Percentiles rank a stretch among this genome's conserved stretches.
These are phyloP conservation scores for Elysia crispata DNA, from an alignment of 2,888 invertebrate genomes.

Conservation along the genomic window DNA sequence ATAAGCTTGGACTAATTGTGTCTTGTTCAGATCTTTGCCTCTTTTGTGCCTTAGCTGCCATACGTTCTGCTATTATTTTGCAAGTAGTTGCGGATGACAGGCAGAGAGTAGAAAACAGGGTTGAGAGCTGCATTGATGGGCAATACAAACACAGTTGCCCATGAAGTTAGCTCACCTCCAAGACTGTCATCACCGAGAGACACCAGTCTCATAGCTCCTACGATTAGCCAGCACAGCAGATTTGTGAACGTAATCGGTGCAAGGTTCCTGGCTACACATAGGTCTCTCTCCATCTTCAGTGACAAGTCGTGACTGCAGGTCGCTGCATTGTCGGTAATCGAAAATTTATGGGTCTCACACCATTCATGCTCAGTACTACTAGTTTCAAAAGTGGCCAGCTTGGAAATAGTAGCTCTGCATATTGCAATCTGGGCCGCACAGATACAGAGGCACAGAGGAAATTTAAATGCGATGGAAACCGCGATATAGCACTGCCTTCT, in stretches of 20 bases:
- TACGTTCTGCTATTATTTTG: too few relatives aligned
- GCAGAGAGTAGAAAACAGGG: constrained; percentile 42
- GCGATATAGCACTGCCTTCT: not conserved
- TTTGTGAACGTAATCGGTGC: constrained; percentile 65
- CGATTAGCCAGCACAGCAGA: constrained; percentile 69
- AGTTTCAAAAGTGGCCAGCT: not conserved
- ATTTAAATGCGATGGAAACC: constrained; percentile 68
- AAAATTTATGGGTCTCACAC: not conserved
- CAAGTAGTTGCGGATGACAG: not conserved
- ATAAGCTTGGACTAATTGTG: too few relatives aligned
- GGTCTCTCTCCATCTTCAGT: constrained; percentile 53
- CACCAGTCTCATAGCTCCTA: constrained; percentile 30
- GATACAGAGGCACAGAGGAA: constrained; percentile 66
- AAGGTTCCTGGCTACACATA: constrained; percentile 67
- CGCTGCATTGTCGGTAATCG: not conserved
- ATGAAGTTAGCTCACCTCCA: constrained; percentile 13
- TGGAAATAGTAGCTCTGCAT: constrained; percentile 52
- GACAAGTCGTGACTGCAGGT: not conserved
- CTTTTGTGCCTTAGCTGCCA: too few relatives aligned
- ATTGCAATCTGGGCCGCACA: constrained; percentile 69
- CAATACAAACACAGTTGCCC: constrained; percentile 32
- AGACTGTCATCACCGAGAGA: constrained; percentile 18
- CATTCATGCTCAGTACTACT: too few relatives aligned
- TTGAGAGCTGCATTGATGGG: constrained; percentile 44
- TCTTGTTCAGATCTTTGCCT: too few relatives aligned